Conservation (phyloP, 2,113 vertebrate genomes). For the Hypocryptadius cinnamomeus region DNA sequence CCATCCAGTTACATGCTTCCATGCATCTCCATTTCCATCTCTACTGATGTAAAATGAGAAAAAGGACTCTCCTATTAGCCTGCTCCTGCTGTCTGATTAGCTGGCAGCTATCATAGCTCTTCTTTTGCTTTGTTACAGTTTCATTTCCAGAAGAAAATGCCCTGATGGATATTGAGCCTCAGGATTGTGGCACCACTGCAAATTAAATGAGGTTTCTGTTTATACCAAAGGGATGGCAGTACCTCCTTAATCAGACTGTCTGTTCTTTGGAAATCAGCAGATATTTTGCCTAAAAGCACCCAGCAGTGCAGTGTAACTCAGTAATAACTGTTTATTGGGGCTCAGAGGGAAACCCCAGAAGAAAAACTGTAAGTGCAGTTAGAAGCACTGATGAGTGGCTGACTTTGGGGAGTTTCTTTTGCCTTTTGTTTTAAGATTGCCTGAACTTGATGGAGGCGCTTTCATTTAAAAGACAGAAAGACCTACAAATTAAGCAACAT, state of each 20-base stretch:
- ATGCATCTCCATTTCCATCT: not conserved
- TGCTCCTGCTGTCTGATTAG: not conserved
- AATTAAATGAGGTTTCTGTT: not conserved
- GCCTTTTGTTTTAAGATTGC: not conserved
- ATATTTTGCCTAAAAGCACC: not conserved
- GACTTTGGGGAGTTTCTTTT: not conserved
- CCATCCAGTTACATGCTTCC: not conserved
- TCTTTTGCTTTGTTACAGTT: not conserved
- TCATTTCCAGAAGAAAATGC: not conserved
- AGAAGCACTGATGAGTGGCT: not conserved
- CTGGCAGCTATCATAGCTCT: not conserved
- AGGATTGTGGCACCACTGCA: not conserved
- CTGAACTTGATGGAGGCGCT: not conserved
- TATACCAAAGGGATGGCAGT: not conserved
- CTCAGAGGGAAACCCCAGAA: not conserved
- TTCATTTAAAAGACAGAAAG: not conserved
- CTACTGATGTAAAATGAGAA: not conserved
- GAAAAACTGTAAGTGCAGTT: not conserved
- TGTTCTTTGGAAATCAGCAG: not conserved
- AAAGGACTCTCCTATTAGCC: not conserved
- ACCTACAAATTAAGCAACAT: conserved; percentile 47
- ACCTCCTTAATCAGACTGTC: not conserved
- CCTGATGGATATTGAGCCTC: not conserved
- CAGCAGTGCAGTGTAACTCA: not conserved
- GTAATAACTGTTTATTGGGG: not conserved